Evolutionary conservation across 2,113 vertebrate genomes (phyloP), one percentile per base, ranked within the genome.

Genomic region (Gambusia holbrooki): DNA sequence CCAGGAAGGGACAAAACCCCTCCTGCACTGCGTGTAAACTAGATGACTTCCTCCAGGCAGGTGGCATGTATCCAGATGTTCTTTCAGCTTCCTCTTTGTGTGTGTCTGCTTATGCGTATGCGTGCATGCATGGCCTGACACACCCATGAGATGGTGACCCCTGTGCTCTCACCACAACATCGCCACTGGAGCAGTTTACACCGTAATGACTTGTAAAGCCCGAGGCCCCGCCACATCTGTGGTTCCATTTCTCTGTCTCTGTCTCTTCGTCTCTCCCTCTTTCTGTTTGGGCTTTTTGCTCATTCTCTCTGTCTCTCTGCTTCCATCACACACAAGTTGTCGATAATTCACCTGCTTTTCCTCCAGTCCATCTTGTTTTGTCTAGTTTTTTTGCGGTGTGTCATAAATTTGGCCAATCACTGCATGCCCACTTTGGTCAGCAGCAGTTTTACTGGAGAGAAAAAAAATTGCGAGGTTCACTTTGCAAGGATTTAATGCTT

Each of bases 131-230:
- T 83, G 90, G 83, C 82, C 85, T 88, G 91, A 90, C 90, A 83
- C 81, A 78, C 82, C 83, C 82, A 58, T 72, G 77, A 84, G 84
- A 87, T 74, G 80, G 85, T 91, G 93, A 93, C 87, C 93, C 89
- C 87, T 90, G 88, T 84, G 83, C 84, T 86, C 87, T 86, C 90
- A 58, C 72, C 75, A 85, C 84, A 90, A 91, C 77, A 92, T 91
- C 92, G 87, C 84, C 88, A 91, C 81, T 83, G 83, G 84, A 84
- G 89, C 92, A 89, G 91, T 94, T 94, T 94, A 93, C 90, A 90
- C 92, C 89, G 82, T 95, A 94, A 94, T 94, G 94, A 93, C 93
- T 94, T 90, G 90, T 92, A 91, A 89, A 62, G 94, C 94, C 93
- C 66, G 84, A 90, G 93, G 94, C 93, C 90, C 82, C 76, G 35